Conservation (phyloP, 2,113 vertebrate genomes). For the western clawed frog (Xenopus tropicalis) region DNA sequence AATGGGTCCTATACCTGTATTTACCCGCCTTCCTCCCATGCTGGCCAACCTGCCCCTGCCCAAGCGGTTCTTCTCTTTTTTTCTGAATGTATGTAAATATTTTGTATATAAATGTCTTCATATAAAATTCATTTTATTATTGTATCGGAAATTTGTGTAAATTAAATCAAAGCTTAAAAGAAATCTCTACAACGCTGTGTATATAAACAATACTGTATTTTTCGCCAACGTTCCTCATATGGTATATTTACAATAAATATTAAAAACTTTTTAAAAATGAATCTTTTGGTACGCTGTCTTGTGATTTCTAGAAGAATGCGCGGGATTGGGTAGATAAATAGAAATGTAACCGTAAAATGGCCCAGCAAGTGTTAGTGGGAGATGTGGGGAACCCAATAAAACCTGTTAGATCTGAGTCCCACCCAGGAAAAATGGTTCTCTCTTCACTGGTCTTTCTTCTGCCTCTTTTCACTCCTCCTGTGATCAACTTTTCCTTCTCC, state of each 20-base stretch:
- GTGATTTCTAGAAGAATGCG: too few relatives aligned
- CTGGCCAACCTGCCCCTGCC: slow-evolving; percentile 1
- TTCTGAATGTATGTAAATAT: slow-evolving; percentile 98
- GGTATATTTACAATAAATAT: slow-evolving; percentile 87
- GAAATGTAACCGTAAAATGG: too few relatives aligned
- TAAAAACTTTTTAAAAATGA: slow-evolving; percentile 76
- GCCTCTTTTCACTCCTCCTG: too few relatives aligned
- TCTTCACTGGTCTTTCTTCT: too few relatives aligned
- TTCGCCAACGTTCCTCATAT: slow-evolving; percentile 84
- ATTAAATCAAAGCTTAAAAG: slow-evolving; percentile 65
- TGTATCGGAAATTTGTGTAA: slow-evolving; percentile 75
- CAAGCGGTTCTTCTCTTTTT: slow-evolving; percentile 79
- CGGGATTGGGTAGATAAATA: too few relatives aligned
- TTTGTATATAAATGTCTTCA: slow-evolving; percentile 75
- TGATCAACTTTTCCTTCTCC: too few relatives aligned
- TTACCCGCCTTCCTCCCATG: too few relatives aligned
- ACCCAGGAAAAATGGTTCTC: too few relatives aligned
- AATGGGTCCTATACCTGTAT: too few relatives aligned
- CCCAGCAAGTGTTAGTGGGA: too few relatives aligned
- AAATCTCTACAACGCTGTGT: slow-evolving; percentile 66
- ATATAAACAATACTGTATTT: slow-evolving; percentile 79
- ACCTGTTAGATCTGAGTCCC: too few relatives aligned
- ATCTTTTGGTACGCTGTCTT: slow-evolving; percentile 46
- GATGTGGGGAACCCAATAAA: too few relatives aligned
- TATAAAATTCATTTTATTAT: slow-evolving; percentile 81